Base-by-base conservation (phyloP, 2,888 invertebrate species). In the Andrena trimmerana region DNA sequence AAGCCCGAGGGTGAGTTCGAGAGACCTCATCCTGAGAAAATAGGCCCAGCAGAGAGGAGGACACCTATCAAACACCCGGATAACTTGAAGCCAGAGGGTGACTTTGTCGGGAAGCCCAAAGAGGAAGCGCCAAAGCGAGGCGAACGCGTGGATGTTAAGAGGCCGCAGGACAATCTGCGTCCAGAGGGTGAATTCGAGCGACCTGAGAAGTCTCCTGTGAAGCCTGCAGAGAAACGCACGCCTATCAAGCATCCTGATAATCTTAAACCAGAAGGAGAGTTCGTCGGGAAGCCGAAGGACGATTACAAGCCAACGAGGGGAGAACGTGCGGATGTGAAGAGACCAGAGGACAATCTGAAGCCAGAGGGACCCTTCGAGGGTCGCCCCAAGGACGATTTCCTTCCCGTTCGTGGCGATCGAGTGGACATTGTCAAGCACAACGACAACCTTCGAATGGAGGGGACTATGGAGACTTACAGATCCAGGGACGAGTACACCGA, bases 341-440 rank as follows among this genome's bases (percentile, higher is more conserved):
- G 94, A 90, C 95, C 95, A 0, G 92, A 94, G 80, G 96, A 96
- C 82, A 95, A 95, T 85, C 93, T 97, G 0, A 95, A 94, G 87
- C 96, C 96, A 0, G 96, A 96, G 92, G 96, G 96, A n/a, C 94
- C 95, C 0, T 90, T 96, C 94, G 95, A 95, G 94, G 90, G 94
- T 0, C 80, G 86, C 0, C 91, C 90, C 20, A 91, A 90, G 48
- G 89, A 91, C 16, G 91, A 91, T 16, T 90, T 76, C 57, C 77
- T 73, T 4, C 83, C 89, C 24, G 94, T 95, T 10, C 94, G 93
- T 31, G 95, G 95, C 42, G 92, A 93, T 69, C 85, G 91, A 0
- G 83, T 86, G 5, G 88, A 91, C 5, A 71, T 90, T 13, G 86
- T 84, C 4, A 90, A 79, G 54, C 91, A 80, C 8, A 85, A 81